phyloP scores from a whole-genome alignment of 1,140 invertebrate genomes.

The Nomia melanderi region DNA sequence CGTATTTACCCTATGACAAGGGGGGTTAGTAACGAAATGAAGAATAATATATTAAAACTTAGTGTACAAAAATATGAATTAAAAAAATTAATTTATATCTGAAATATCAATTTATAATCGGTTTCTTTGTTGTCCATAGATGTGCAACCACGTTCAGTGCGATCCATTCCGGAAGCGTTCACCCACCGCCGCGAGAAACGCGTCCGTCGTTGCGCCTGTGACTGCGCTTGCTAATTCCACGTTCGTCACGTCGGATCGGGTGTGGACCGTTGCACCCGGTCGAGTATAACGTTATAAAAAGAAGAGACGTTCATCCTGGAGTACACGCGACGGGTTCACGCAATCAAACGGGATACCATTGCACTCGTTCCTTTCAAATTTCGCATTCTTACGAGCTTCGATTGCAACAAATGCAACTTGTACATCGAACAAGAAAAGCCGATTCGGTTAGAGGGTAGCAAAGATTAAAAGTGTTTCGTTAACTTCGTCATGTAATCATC shows the following conservation, averaged over 20 bases:
- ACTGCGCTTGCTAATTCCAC: constrained; percentile 82
- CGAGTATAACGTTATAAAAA: constrained; percentile 5
- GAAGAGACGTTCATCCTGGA: constrained; percentile 5
- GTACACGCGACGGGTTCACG: constrained; percentile 18
- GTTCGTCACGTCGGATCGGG: background rate
- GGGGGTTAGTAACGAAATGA: too few relatives aligned
- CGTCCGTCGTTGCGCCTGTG: constrained; percentile 84
- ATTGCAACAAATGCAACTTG: background rate
- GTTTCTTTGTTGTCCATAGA: constrained; percentile 75
- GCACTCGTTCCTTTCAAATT: background rate
- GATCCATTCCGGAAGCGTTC: constrained; percentile 79
- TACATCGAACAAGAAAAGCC: background rate
- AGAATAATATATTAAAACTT: too few relatives aligned
- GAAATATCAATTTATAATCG: too few relatives aligned
- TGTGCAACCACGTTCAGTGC: constrained; percentile 85
- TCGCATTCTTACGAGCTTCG: background rate
- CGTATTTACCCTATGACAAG: too few relatives aligned
- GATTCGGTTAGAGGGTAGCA: background rate
- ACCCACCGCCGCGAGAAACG: constrained; percentile 80
- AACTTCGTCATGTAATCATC: constrained; percentile 14
- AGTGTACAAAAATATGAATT: too few relatives aligned
- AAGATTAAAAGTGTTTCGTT: constrained; percentile 19
- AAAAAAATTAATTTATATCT: too few relatives aligned
- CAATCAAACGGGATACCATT: constrained; percentile 7
- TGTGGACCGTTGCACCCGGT: constrained; percentile 7